phyloP scores from a whole-genome alignment of 2,797 vertebrate species.

The Mico argentatus region DNA sequence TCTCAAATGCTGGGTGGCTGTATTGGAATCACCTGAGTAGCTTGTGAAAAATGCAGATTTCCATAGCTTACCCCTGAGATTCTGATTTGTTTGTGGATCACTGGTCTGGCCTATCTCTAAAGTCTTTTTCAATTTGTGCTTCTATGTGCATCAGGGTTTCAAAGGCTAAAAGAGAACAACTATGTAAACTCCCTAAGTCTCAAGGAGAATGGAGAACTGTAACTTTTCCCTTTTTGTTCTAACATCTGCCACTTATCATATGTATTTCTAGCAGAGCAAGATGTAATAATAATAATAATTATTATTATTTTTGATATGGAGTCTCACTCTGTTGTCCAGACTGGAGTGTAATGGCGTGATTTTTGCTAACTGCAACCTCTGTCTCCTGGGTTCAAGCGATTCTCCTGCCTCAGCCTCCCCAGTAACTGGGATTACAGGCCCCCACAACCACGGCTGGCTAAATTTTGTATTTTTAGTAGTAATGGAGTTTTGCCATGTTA shows the following conservation, averaged over 20 bases:
- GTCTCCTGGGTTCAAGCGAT: no score
- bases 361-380: no score
- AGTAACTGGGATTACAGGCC: no score
- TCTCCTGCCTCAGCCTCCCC: no score
- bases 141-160: not conserved
- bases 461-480: no score
- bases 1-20: not conserved
- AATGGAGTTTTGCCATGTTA: no score
- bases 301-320: not conserved
- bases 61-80: not conserved
- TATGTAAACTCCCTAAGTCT: not conserved
- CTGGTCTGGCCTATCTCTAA: not conserved
- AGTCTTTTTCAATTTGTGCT: not conserved
- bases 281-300: constrained; percentile 63
- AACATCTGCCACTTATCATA: constrained; percentile 63
- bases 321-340: not conserved
- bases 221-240: not conserved
- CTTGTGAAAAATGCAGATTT: not conserved
- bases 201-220: constrained; percentile 25
- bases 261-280: constrained; percentile 60
- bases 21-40: not conserved
- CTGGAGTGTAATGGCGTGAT: not conserved
- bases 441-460: no score
- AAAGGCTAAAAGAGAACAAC: constrained; percentile 32
- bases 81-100: not conserved